phyloP scores from a whole-genome alignment of 2,113 vertebrate genomes.

The Stegostoma tigrinum region DNA sequence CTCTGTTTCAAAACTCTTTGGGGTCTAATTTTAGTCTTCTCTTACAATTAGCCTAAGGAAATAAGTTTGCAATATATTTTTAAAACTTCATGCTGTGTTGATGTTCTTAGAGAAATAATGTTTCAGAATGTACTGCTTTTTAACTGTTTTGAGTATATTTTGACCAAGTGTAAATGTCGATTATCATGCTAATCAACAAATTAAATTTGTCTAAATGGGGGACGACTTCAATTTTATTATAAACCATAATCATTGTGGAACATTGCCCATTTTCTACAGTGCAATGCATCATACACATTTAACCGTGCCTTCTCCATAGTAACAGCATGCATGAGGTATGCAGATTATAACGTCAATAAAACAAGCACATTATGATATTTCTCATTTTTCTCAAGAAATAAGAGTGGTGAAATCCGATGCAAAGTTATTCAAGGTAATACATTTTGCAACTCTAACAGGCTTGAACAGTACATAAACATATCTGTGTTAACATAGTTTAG shows the following conservation, averaged over 20 bases:
- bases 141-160: conserved; percentile 41
- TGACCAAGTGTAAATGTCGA: conserved; percentile 44
- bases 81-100: not conserved
- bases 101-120: not conserved
- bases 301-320: conserved; percentile 25
- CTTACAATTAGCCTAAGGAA: not conserved
- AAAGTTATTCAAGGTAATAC: not conserved
- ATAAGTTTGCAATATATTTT: conserved; percentile 2
- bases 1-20: not conserved
- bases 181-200: conserved; percentile 45
- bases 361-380: not conserved
- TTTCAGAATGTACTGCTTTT: conserved; percentile 34
- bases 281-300: conserved; percentile 24
- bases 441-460: not conserved
- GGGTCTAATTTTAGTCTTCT: not conserved
- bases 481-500: not conserved
- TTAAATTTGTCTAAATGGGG: conserved; percentile 14
- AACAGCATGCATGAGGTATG: conserved; percentile 2
- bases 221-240: not conserved
- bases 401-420: not conserved
- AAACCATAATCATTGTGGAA: not conserved
- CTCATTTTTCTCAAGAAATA: not conserved
- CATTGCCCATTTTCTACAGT: conserved; percentile 15
- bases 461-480: not conserved
- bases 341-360: conserved; percentile 12